Evolutionary conservation across 2,797 vertebrate genomes (phyloP).

Genomic region (Phylloscopus collybita): DNA sequence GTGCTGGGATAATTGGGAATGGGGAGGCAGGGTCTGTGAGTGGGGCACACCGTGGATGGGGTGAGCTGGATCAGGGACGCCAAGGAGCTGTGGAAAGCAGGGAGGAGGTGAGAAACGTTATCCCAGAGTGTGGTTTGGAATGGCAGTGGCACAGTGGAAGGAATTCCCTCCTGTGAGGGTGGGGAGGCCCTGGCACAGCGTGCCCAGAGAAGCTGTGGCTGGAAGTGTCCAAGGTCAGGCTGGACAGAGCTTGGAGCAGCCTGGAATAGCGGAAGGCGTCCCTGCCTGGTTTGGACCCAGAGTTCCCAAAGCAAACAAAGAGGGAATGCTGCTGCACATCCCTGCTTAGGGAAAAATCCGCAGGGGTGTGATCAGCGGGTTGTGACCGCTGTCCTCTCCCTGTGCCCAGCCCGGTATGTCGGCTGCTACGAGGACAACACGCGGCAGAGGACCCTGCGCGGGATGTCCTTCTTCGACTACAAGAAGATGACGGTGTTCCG

Average conservation of each 20-base stretch:
- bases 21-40: fast-evolving
- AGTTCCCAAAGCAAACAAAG: not conserved
- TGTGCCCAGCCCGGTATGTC: constrained; percentile 86
- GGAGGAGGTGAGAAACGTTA: not conserved
- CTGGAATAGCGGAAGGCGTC: fast-evolving
- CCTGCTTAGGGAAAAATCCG: fast-evolving
- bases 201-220: not conserved
- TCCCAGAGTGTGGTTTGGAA: not conserved
- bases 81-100: not conserved
- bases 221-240: not conserved
- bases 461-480: constrained; percentile 98
- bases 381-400: not conserved
- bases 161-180: not conserved
- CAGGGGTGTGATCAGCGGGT: not conserved
- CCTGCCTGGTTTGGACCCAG: not conserved
- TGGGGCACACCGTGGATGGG: not conserved
- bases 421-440: constrained; percentile 93
- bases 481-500: constrained; percentile 99
- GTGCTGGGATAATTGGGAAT: not conserved
- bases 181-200: not conserved
- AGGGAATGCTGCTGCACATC: fast-evolving
- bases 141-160: not conserved
- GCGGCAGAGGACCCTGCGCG: constrained; percentile 88
- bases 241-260: fast-evolving
- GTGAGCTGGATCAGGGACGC: not conserved